A percentile compares a stretch with the other conserved stretches of the same genome.
Evolutionary conservation across 2,888 invertebrate species (phyloP).

Genomic region (Acanthacorydalis orientalis): DNA sequence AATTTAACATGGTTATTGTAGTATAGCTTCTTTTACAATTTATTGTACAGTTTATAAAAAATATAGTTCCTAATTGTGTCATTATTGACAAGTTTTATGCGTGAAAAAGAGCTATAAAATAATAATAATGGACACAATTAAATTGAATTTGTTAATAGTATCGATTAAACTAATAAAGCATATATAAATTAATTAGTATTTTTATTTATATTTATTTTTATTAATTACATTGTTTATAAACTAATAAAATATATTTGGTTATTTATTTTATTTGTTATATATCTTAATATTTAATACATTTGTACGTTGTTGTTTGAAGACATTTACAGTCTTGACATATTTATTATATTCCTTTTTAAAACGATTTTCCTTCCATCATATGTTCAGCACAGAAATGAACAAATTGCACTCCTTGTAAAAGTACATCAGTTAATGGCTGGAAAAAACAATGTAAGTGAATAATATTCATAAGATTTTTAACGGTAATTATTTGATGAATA

Average conservation of each 20-base stretch:
- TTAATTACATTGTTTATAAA: neutral
- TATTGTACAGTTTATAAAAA: too few relatives aligned
- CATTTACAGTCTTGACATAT: too few relatives aligned
- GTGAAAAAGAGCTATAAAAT: neutral
- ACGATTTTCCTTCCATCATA: constrained; percentile 46
- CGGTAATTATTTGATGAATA: too few relatives aligned
- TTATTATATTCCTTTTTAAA: too few relatives aligned
- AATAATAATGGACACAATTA: neutral
- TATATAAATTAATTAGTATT: neutral
- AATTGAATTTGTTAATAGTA: neutral
- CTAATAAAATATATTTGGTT: neutral
- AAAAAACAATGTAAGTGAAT: constrained; percentile 17
- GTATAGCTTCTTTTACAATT: too few relatives aligned
- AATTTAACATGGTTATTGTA: neutral
- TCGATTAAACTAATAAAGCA: neutral
- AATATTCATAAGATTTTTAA: neutral
- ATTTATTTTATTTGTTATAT: neutral
- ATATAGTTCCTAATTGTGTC: neutral
- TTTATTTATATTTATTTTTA: neutral
- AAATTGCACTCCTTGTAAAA: constrained; percentile 50
- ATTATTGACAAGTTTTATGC: neutral
- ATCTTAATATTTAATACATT: neutral
- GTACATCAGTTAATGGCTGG: constrained; percentile 48
- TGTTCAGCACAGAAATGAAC: constrained; percentile 53
- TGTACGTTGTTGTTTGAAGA: constrained; percentile 3